Evolutionary conservation across 2,113 vertebrate species (phyloP).

Genomic region (Chascanopsetta lugubris): DNA sequence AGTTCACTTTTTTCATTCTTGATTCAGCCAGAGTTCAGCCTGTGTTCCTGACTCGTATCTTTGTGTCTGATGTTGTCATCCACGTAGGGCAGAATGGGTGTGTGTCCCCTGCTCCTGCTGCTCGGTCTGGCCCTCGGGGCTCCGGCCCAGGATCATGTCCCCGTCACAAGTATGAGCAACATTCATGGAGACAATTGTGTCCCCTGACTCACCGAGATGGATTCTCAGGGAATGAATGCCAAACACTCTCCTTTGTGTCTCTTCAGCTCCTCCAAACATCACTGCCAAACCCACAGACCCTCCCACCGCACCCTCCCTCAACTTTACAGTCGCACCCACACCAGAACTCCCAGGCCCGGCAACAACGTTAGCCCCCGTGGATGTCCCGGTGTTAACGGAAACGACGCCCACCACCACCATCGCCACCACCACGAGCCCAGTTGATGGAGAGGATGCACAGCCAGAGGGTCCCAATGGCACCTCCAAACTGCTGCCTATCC

Average conservation of each 20-base stretch:
- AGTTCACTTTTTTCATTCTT: conserved; percentile 4
- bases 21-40: conserved; percentile 8
- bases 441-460: conserved; percentile 11
- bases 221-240: neutral
- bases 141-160: conserved; percentile 72
- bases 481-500: neutral
- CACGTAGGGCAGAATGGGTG: conserved; percentile 92
- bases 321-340: conserved; percentile 26
- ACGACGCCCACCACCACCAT: neutral
- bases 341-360: conserved; percentile 18
- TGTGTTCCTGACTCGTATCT: neutral
- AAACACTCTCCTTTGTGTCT: neutral
- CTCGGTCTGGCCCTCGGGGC: conserved; percentile 80
- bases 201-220: neutral
- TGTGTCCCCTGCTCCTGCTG: conserved; percentile 88
- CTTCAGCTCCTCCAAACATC: conserved; percentile 46
- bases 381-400: conserved; percentile 4
- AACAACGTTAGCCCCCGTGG: conserved; percentile 11
- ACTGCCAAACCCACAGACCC: conserved; percentile 52
- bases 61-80: conserved; percentile 33
- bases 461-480: conserved; percentile 16
- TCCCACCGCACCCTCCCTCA: conserved; percentile 29
- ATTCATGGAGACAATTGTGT: neutral
- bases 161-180: conserved; percentile 79
- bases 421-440: conserved; percentile 3